These are phyloP conservation scores for Acromyrmex charruanus DNA, from an alignment of 1,140 invertebrate genomes.

Conservation along the genomic window DNA sequence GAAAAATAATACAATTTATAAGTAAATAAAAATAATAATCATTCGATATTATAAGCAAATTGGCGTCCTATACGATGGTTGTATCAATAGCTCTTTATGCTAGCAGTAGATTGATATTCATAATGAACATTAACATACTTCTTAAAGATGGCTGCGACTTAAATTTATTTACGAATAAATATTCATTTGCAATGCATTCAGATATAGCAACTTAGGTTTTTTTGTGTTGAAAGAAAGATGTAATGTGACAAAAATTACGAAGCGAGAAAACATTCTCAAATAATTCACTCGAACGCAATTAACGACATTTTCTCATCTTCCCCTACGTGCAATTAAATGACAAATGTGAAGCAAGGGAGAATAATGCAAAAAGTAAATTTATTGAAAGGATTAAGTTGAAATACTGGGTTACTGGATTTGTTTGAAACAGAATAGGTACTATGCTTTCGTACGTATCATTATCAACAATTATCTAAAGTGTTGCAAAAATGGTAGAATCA, in stretches of 20 bases:
- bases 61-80: constrained; percentile 76
- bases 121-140: constrained; percentile 81
- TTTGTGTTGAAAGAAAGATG: not conserved
- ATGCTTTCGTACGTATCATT: not conserved
- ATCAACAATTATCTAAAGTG: constrained; percentile 2
- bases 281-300: not conserved
- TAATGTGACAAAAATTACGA: not conserved
- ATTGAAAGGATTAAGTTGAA: not conserved
- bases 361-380: not conserved
- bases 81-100: constrained; percentile 81
- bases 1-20: not conserved
- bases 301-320: not conserved
- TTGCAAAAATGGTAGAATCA: not conserved
- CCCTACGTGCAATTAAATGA: not conserved
- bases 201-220: not conserved
- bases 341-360: not conserved
- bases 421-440: not conserved
- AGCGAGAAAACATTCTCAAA: not conserved
- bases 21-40: constrained; percentile 60
- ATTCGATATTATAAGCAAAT: constrained; percentile 27
- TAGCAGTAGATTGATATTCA: constrained; percentile 81
- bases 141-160: constrained; percentile 75
- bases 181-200: not conserved
- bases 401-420: not conserved
- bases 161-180: constrained; percentile 7